Base-by-base conservation (phyloP, 92 coral and sea anemone genomes). In the Epizoanthus illoricatus region DNA sequence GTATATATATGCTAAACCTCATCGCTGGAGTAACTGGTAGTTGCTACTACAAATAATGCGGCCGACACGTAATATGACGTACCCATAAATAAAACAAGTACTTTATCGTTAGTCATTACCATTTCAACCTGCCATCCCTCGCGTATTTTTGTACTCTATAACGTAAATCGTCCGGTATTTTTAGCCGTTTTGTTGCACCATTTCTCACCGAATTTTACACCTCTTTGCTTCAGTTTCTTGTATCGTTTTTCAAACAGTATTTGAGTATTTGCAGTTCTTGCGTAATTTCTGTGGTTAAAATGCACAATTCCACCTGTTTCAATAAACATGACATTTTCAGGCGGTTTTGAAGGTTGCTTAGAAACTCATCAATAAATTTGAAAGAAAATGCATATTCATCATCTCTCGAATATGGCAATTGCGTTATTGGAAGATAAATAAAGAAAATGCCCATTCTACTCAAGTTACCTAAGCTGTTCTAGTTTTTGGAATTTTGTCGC, bases 211-310 rank as follows among this genome's bases (percentile, higher is more conserved):
- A 12, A 21, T 0, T 9, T 2, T 5, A 20, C 5, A 41, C 5
- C 21, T 43, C 43, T 43, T 24, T 21, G 5, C 24, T 17, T 12
- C 0, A 10, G 1, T 9, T 43, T 63, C 9, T 45, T 76, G 45
- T 18, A 3, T 2, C 21, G 0, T 78, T 21, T 45, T 6, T 73
- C 8, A 13, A 4, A 42, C 28, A 15, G 47, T 63, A 78, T 45
- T 78, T 13, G 71, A 43, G 63, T 78, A 78, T 78, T 62, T 78
- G 64, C 43, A 78, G 82, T 19, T 10, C 81, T 76, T 10, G 69
- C 81, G 81, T 20, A 78, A 62, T 11, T 19, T 43, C 56, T 62
- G 71, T 63, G 82, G 82, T 40, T 45, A 78, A 63, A 78, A 43
- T 45, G 17, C 23, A 45, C 17, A 43, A 59, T 23, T 20, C 41